phyloP scores from a whole-genome alignment of 2,888 invertebrate species.

The Nemotelus nigrinus region DNA sequence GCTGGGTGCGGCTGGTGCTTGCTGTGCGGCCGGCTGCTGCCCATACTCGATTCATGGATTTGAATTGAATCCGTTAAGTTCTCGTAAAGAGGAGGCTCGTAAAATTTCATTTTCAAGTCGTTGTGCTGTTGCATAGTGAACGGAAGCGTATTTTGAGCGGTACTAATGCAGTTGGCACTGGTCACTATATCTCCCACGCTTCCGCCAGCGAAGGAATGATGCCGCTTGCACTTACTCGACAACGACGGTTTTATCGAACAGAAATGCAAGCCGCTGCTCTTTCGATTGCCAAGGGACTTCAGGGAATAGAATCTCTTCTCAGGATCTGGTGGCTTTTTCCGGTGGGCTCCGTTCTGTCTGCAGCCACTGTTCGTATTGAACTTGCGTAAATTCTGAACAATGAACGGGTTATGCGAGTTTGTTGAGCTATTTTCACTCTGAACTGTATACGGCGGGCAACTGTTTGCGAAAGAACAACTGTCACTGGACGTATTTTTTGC shows the following conservation, averaged over 20 bases:
- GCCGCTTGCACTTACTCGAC: constrained; percentile 60
- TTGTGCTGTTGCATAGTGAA: constrained; percentile 41
- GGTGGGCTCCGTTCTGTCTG: constrained; percentile 41
- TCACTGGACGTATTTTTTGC: neutral
- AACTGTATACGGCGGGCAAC: constrained; percentile 55
- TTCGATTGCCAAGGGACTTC: constrained; percentile 55
- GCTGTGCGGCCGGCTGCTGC: constrained; percentile 34
- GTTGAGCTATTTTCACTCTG: constrained; percentile 49
- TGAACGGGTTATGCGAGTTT: constrained; percentile 57
- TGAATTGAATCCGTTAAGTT: constrained; percentile 75
- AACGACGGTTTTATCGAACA: constrained; percentile 51
- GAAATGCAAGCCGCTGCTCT: constrained; percentile 51
- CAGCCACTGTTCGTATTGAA: constrained; percentile 49
- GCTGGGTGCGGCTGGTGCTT: constrained; percentile 58
- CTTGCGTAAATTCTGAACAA: constrained; percentile 61
- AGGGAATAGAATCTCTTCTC: constrained; percentile 60
- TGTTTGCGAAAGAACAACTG: constrained; percentile 8
- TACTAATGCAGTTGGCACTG: constrained; percentile 30
- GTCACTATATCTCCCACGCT: constrained; percentile 59
- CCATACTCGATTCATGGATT: constrained; percentile 67
- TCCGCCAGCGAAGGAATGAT: constrained; percentile 64
- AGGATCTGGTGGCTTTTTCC: constrained; percentile 46
- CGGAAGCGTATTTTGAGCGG: constrained; percentile 38
- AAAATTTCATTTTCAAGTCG: constrained; percentile 58
- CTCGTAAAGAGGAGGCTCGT: constrained; percentile 68